A percentile compares a stretch with the other conserved stretches of the same genome.
Evolutionary conservation across 2,797 vertebrate genomes (phyloP).

Genomic region (Smutsia temminckii): DNA sequence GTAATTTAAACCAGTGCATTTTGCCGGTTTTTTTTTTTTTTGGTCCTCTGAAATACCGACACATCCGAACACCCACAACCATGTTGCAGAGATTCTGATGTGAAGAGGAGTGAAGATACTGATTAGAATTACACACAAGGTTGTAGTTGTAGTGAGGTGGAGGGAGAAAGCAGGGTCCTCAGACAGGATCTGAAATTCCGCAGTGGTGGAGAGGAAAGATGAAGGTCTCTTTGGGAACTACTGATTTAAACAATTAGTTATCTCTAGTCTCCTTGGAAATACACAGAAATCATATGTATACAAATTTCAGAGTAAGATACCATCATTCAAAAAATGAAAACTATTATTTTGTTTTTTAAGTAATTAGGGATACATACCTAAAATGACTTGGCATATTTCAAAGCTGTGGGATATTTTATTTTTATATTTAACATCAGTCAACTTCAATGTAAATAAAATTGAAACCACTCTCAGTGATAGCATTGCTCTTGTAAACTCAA

Average conservation of each 20-base stretch:
- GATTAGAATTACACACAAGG: neutral
- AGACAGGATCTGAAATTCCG: neutral
- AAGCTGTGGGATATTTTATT: neutral
- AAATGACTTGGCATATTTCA: neutral
- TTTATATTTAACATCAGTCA: neutral
- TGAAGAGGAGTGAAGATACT: neutral
- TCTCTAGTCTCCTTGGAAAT: neutral
- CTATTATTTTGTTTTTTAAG: conserved; percentile 30
- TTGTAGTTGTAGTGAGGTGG: neutral
- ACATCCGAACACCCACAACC: neutral
- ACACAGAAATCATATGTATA: neutral
- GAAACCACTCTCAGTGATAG: neutral
- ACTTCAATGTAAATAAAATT: neutral
- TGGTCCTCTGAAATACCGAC: neutral
- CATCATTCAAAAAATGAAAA: conserved; percentile 4
- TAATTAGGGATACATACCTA: neutral
- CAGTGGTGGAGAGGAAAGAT: neutral
- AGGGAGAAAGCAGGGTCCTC: neutral
- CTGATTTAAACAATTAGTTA: neutral
- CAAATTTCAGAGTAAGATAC: neutral
- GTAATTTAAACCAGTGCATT: neutral
- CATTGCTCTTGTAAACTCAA: neutral
- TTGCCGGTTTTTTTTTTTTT: neutral
- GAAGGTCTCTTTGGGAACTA: neutral
- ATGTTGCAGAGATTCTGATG: neutral